These are phyloP conservation scores for Zaprionus capensis DNA, from an alignment of 1,140 invertebrate genomes.

Conservation along the genomic window DNA sequence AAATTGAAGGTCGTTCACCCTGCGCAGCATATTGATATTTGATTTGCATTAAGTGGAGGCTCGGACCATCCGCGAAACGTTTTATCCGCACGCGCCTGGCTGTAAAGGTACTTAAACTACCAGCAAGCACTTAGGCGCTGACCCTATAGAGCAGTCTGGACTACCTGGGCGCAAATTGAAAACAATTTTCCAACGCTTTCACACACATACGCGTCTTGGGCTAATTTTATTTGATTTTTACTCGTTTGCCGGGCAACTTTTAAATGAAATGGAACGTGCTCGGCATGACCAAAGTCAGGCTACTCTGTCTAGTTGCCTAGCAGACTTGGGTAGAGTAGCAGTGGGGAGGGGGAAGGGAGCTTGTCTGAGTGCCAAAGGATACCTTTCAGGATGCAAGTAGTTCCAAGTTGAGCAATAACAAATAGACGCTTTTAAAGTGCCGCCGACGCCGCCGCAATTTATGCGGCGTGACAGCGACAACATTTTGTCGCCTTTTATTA, in stretches of 20 bases:
- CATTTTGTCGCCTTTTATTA: conserved; percentile 69
- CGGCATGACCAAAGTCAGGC: conserved; percentile 43
- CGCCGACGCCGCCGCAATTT: conserved; percentile 42
- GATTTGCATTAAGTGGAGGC: conserved; percentile 22
- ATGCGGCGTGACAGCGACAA: conserved; percentile 49
- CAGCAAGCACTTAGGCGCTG: neutral
- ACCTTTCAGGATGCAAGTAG: conserved; percentile 9
- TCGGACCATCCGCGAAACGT: neutral
- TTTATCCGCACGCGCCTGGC: neutral
- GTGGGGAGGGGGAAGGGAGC: neutral
- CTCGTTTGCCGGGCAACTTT: conserved; percentile 56
- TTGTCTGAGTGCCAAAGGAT: conserved; percentile 18
- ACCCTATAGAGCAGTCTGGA: neutral
- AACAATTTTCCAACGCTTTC: conserved; percentile 55
- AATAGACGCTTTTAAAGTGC: conserved; percentile 56
- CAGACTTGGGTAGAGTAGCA: neutral
- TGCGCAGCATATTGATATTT: conserved; percentile 21
- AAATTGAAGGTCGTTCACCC: conserved; percentile 8
- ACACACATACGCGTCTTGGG: conserved; percentile 42
- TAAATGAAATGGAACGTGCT: conserved; percentile 69
- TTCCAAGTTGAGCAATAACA: conserved; percentile 44
- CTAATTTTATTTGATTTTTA: conserved; percentile 78
- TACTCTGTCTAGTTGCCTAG: neutral
- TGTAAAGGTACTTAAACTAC: conserved; percentile 18
- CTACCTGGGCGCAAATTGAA: conserved; percentile 60